A percentile compares a stretch with the other conserved stretches of the same genome.
phyloP scores from a whole-genome alignment of 2,113 vertebrate genomes.

The Tyrannus savana region DNA sequence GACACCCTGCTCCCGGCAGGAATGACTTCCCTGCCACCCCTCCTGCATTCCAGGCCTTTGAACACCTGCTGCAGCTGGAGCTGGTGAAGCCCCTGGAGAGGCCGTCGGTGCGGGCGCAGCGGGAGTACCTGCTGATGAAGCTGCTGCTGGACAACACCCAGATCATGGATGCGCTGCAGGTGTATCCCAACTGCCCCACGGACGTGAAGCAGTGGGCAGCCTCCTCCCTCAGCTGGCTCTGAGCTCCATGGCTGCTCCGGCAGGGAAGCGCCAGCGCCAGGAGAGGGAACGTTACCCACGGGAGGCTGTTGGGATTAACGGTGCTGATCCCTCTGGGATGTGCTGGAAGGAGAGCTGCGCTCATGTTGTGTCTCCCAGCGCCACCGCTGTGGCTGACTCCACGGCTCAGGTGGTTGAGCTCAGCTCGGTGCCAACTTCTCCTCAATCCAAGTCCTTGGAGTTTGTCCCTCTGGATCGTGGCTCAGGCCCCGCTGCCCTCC shows the following conservation, averaged over 20 bases:
- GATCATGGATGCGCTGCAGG: constrained; percentile 92
- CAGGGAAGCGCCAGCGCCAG: too few relatives aligned
- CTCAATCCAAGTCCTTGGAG: background rate
- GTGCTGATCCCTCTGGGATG: fast-evolving
- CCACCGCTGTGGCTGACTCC: background rate
- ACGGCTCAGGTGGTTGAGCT: background rate
- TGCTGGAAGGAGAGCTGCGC: fast-evolving
- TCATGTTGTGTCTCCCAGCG: fast-evolving
- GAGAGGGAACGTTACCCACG: fast-evolving
- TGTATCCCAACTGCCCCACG: constrained; percentile 93
- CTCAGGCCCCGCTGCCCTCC: background rate
- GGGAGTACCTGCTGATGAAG: constrained; percentile 87
- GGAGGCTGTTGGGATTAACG: fast-evolving
- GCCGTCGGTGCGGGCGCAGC: constrained; percentile 78
- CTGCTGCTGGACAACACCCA: constrained; percentile 89
- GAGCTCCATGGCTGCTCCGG: background rate
- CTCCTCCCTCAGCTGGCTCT: constrained; percentile 81
- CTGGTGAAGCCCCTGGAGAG: constrained; percentile 85
- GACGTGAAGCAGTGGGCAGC: constrained; percentile 92
- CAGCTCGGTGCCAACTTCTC: background rate
- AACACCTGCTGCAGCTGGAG: constrained; percentile 92
- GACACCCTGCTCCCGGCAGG: background rate
- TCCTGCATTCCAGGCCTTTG: constrained; percentile 84
- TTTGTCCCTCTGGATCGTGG: background rate
- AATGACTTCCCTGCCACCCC: fast-evolving